phyloP scores from a whole-genome alignment of 2,888 invertebrate species.

The Gerris lacustris region DNA sequence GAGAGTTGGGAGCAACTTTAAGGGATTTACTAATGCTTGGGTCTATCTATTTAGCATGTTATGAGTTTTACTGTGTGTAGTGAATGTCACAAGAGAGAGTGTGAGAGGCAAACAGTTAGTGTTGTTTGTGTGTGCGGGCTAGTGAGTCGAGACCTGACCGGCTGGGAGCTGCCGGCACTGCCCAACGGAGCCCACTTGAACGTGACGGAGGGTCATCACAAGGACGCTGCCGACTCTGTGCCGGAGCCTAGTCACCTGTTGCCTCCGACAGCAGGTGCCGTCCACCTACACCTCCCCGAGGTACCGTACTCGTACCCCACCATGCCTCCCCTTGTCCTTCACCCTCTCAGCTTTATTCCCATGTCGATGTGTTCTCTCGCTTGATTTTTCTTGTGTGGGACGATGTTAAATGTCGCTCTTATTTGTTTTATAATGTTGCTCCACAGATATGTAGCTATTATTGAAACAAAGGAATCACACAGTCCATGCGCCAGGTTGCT shows the following conservation, averaged over 20 bases:
- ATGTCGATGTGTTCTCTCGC: background rate
- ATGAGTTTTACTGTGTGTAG: too few species aligned
- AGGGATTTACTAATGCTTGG: too few species aligned
- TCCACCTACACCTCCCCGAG: slow-evolving; percentile 24
- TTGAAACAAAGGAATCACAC: too few species aligned
- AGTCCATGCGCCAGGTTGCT: too few species aligned
- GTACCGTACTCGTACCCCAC: slow-evolving; percentile 12
- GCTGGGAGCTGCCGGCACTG: slow-evolving; percentile 23
- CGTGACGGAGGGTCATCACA: slow-evolving; percentile 23
- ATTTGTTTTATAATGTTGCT: too few species aligned
- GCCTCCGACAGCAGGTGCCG: slow-evolving; percentile 23
- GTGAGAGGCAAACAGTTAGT: too few species aligned
- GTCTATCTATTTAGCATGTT: too few species aligned
- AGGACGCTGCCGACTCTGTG: slow-evolving; percentile 20
- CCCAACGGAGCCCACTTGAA: slow-evolving; percentile 14
- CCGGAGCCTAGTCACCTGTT: slow-evolving; percentile 25
- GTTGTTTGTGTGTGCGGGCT: background rate
- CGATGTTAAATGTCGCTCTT: too few species aligned
- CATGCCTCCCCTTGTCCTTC: background rate
- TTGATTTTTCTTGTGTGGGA: too few species aligned
- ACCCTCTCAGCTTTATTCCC: background rate
- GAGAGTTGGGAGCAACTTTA: too few species aligned
- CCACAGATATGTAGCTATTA: too few species aligned
- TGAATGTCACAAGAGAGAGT: too few species aligned
- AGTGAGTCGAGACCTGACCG: slow-evolving; percentile 25